Percentiles rank a stretch among this genome's conserved stretches.
Conservation (phyloP, 2,113 vertebrate genomes). For the Hydrolagus affinis region DNA sequence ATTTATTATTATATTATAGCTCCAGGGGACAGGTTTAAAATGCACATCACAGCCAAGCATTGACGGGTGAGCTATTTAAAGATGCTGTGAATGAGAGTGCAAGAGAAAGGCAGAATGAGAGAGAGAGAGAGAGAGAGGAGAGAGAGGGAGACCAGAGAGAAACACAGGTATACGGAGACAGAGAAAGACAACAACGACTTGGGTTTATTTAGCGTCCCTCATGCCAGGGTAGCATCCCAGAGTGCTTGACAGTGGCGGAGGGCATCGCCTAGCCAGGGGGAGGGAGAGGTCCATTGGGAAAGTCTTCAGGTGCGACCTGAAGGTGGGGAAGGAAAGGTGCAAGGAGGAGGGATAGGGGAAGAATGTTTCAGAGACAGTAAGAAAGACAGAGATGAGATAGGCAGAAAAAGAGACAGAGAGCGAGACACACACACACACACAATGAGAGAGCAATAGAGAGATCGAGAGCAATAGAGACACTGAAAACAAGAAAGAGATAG, state of each 20-base stretch:
- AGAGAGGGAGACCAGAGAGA: not conserved
- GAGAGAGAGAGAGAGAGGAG: not conserved
- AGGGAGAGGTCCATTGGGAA: slow-evolving; percentile 41
- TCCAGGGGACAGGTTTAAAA: no score
- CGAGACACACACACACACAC: slow-evolving; percentile 2
- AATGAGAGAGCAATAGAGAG: not conserved
- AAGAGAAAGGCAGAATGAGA: slow-evolving; percentile 22
- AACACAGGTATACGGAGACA: no score
- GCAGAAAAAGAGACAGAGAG: slow-evolving; percentile 44
- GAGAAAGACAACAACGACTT: slow-evolving; percentile 11
- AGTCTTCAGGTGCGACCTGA: not conserved
- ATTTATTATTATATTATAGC: no score
- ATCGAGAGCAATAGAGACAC: not conserved
- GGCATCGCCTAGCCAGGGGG: slow-evolving; percentile 36
- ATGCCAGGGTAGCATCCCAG: no score
- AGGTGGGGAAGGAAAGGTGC: slow-evolving; percentile 44
- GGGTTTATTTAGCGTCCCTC: no score
- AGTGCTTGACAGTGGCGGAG: not conserved
- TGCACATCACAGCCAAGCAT: no score
- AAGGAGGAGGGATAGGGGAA: not conserved
- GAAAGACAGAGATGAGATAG: slow-evolving; percentile 61
- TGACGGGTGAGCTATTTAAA: slow-evolving; percentile 33
- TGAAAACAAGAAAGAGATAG: no score
- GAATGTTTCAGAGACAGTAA: slow-evolving; percentile 43
- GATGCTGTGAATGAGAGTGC: not conserved